phyloP scores from a whole-genome alignment of 2,888 invertebrate species.

The Erannis defoliaria region DNA sequence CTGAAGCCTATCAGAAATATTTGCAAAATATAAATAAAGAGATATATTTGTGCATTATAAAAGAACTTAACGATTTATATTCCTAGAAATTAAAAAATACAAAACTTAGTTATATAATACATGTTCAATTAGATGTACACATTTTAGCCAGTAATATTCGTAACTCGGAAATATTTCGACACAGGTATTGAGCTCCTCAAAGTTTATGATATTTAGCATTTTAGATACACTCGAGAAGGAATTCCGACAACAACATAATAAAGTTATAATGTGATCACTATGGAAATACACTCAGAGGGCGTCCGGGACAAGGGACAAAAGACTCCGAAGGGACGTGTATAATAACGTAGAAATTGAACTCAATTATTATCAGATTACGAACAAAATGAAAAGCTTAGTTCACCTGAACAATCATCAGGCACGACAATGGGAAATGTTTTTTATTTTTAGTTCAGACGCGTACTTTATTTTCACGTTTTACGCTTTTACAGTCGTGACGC shows the following conservation, averaged over 20 bases:
- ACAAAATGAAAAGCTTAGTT: conserved; percentile 56
- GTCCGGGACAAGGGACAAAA: conserved; percentile 40
- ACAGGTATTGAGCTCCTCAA: conserved; percentile 14
- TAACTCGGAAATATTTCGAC: background rate
- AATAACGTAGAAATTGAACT: conserved; percentile 63
- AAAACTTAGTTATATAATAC: too few species aligned
- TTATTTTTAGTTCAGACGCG: too few species aligned
- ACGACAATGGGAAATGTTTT: background rate
- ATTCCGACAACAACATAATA: conserved; percentile 35
- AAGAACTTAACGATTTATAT: too few species aligned
- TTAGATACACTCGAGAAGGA: conserved; percentile 24
- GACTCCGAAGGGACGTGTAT: conserved; percentile 51
- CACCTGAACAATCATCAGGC: conserved; percentile 41
- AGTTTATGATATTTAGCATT: conserved; percentile 32
- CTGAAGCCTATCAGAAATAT: conserved; percentile 31
- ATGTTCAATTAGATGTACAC: too few species aligned
- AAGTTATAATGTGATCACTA: conserved; percentile 52
- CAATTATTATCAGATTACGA: conserved; percentile 49
- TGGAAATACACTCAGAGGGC: conserved; percentile 45
- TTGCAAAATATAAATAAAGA: too few species aligned
- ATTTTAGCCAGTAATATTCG: background rate
- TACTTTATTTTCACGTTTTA: conserved; percentile 20
- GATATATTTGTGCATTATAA: too few species aligned
- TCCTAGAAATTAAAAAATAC: too few species aligned
- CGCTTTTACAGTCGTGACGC: conserved; percentile 30